Percentiles rank a stretch among this genome's conserved stretches.
Conservation (phyloP, 2,797 vertebrate genomes). For the Poecilia gillii region DNA sequence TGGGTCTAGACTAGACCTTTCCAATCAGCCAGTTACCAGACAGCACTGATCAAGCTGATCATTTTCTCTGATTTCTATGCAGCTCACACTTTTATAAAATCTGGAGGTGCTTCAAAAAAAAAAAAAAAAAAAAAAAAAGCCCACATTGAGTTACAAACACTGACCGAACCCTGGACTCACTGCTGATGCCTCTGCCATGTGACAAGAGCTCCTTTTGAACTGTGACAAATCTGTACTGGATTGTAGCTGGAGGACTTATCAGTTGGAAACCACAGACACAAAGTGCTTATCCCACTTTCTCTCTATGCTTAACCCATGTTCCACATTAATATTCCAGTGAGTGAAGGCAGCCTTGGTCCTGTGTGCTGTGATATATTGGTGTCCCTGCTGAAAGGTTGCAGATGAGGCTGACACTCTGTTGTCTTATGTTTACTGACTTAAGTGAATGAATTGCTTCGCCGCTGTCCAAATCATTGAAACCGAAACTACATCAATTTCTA, state of each 20-base stretch:
- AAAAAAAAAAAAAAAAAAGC: neutral
- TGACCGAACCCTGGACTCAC: constrained; percentile 10
- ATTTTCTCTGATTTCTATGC: neutral
- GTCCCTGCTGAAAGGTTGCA: constrained; percentile 3
- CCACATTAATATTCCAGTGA: constrained; percentile 22
- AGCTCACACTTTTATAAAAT: neutral
- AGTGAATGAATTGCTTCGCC: neutral
- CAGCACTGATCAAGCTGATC: neutral
- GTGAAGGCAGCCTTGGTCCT: neutral
- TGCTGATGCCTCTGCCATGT: neutral
- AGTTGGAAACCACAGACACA: constrained; percentile 12
- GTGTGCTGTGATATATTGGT: constrained; percentile 1
- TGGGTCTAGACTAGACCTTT: neutral
- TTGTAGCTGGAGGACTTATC: constrained; percentile 28
- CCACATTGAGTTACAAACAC: neutral
- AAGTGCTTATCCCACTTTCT: constrained; percentile 16
- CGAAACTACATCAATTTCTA: neutral
- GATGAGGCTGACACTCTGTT: too few relatives aligned
- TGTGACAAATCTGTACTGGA: constrained; percentile 28
- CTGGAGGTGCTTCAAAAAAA: neutral
- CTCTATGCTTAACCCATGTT: constrained; percentile 16
- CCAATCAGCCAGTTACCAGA: neutral
- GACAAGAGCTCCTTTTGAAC: constrained; percentile 19
- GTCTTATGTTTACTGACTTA: neutral
- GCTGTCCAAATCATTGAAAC: neutral